A percentile compares a stretch with the other conserved stretches of the same genome.
These are phyloP conservation scores for Montipora efflorescens DNA, from an alignment of 64 coral and sea anemone genomes.

Conservation along the genomic window DNA sequence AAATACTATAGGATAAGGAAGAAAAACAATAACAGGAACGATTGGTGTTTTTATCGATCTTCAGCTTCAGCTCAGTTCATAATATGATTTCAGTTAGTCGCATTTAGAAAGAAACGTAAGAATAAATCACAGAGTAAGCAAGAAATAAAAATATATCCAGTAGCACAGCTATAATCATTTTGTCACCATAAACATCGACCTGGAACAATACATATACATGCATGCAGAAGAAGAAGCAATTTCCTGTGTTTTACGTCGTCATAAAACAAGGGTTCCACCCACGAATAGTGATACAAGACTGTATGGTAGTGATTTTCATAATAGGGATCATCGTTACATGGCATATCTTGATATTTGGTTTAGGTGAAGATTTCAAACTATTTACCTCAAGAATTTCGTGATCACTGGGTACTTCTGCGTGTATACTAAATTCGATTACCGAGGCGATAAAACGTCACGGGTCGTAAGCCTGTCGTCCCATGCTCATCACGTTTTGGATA, in stretches of 20 bases:
- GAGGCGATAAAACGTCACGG: too few species aligned
- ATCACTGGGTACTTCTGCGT: neutral
- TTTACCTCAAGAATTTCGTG: neutral
- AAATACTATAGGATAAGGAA: too few species aligned
- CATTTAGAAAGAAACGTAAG: too few species aligned
- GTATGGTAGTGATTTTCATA: neutral
- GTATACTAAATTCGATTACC: too few species aligned
- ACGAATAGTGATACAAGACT: neutral
- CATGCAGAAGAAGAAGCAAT: neutral
- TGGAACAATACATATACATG: neutral
- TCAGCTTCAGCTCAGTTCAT: too few species aligned
- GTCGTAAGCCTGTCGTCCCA: too few species aligned
- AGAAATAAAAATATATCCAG: neutral
- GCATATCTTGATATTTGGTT: neutral
- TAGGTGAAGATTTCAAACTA: neutral
- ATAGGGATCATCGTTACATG: neutral
- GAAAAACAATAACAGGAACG: too few species aligned
- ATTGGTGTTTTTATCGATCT: too few species aligned
- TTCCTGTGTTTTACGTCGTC: too few species aligned
- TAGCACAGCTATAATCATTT: neutral
- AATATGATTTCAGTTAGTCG: too few species aligned
- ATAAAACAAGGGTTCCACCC: neutral
- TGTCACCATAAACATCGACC: neutral
- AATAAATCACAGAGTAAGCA: too few species aligned
- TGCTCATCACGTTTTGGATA: too few species aligned